phyloP scores from a whole-genome alignment of 2,797 vertebrate species.

The Cygnus olor region DNA sequence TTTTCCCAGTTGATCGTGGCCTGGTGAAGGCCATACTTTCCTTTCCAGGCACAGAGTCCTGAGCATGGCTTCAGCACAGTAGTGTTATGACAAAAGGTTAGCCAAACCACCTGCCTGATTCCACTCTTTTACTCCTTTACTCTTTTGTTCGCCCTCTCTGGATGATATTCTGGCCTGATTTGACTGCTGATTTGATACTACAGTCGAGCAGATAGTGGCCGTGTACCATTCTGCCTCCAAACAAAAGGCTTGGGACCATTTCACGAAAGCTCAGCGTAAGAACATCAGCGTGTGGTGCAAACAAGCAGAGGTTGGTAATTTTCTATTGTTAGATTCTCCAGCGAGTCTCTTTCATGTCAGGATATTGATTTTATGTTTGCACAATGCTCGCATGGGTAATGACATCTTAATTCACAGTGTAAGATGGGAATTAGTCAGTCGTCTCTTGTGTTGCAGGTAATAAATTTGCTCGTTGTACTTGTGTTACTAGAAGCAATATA shows the following conservation, averaged over 20 bases:
- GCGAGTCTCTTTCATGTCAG: conserved; percentile 69
- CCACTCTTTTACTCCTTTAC: conserved; percentile 91
- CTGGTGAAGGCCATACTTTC: background rate
- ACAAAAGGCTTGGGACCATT: conserved; percentile 99
- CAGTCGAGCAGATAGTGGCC: conserved; percentile 99
- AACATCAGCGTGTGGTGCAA: conserved; percentile 99
- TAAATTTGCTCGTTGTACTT: conserved; percentile 16
- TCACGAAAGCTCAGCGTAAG: conserved; percentile 99
- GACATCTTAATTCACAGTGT: conserved; percentile 48
- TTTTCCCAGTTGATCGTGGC: background rate
- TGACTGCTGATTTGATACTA: conserved; percentile 77
- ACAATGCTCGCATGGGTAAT: conserved; percentile 28
- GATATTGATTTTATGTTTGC: conserved; percentile 71
- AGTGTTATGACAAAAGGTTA: conserved; percentile 63
- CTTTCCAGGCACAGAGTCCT: background rate
- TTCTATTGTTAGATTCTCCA: conserved; percentile 67
- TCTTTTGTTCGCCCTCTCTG: conserved; percentile 81
- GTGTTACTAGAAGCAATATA: background rate
- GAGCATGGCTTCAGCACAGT: conserved; percentile 15
- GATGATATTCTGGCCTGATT: conserved; percentile 72
- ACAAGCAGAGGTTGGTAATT: conserved; percentile 96
- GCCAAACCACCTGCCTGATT: conserved; percentile 85
- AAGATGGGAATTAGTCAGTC: conserved; percentile 32
- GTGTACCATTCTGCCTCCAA: conserved; percentile 99
- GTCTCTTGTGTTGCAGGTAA: conserved; percentile 60